A percentile compares a stretch with the other conserved stretches of the same genome.
These are phyloP conservation scores for Frankliniella intonsa DNA, from an alignment of 2,888 invertebrate genomes.

Conservation along the genomic window DNA sequence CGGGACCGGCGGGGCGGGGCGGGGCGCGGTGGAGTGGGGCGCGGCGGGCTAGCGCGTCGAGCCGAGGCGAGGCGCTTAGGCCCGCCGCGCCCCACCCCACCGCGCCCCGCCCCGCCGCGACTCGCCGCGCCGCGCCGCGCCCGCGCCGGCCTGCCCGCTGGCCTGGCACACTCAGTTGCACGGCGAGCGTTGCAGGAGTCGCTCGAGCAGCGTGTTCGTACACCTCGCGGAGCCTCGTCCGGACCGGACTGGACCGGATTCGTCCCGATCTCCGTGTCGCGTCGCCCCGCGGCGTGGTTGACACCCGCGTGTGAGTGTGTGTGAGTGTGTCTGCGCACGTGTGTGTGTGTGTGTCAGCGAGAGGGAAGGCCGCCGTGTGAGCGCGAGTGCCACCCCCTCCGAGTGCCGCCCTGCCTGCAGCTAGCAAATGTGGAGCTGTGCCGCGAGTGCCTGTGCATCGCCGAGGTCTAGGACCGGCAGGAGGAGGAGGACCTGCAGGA, in stretches of 20 bases:
- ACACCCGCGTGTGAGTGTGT: neutral
- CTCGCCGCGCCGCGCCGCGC: neutral
- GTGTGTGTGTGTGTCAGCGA: too few species aligned
- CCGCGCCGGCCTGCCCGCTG: neutral
- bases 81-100: neutral
- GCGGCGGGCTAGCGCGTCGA: neutral
- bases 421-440: slow-evolving; percentile 3
- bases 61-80: neutral
- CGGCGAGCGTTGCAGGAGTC: neutral
- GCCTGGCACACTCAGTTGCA: neutral
- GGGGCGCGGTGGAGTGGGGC: neutral
- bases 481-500: neutral
- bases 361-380: neutral
- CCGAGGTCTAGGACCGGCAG: neutral
- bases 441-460: neutral
- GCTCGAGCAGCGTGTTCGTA: neutral
- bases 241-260: neutral
- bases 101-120: neutral
- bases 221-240: neutral
- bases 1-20: neutral
- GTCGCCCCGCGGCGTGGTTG: neutral
- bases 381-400: neutral
- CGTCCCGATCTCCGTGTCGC: neutral
- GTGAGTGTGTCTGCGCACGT: too few species aligned
- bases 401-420: neutral